Conservation (phyloP, 2,797 vertebrate species). For the Morelia viridis region DNA sequence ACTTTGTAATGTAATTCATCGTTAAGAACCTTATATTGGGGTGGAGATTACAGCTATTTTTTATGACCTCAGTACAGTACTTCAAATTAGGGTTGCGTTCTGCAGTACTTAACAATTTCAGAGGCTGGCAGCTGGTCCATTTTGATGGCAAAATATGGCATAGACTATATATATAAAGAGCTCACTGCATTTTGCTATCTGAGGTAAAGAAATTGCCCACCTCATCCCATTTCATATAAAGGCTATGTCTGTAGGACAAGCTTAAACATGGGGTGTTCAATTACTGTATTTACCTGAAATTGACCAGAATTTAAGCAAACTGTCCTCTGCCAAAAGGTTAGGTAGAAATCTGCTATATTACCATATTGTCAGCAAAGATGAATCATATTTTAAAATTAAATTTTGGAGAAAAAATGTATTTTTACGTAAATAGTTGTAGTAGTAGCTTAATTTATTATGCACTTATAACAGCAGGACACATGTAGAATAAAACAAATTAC, state of each 20-base stretch:
- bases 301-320: not conserved
- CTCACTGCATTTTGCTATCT: not conserved
- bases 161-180: not conserved
- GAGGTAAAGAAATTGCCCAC: not conserved
- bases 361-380: not conserved
- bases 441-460: not conserved
- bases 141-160: not conserved
- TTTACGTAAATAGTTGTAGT: not conserved
- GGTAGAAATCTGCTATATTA: not conserved
- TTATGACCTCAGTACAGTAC: not conserved
- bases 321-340: not conserved
- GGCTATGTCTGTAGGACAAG: not conserved
- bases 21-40: not conserved
- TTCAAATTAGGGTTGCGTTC: not conserved
- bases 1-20: not conserved
- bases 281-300: not conserved
- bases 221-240: not conserved
- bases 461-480: not conserved
- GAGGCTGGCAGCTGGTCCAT: not conserved
- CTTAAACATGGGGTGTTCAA: not conserved
- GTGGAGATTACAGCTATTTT: not conserved
- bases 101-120: not conserved
- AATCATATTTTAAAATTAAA: not conserved
- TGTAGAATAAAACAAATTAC: not conserved
- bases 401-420: not conserved